A percentile compares a stretch with the other conserved stretches of the same genome.
Evolutionary conservation across 2,888 invertebrate genomes (phyloP).

Genomic region (Pristionchus fissidentatus): DNA sequence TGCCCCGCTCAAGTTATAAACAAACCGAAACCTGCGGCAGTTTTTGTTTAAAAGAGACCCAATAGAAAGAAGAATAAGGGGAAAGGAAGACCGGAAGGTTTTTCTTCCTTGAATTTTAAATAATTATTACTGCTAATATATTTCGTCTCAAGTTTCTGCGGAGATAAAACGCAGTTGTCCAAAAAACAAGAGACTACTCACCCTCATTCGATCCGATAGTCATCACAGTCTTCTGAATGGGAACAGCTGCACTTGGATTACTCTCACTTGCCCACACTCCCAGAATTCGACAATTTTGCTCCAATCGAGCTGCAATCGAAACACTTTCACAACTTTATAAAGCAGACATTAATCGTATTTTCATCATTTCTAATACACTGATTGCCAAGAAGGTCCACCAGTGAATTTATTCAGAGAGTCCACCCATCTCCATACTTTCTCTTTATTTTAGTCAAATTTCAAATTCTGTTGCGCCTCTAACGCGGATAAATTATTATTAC

Average conservation of each 20-base stretch:
- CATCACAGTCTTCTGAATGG: slow-evolving; percentile 19
- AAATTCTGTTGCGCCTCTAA: too few species aligned
- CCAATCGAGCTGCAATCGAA: background rate
- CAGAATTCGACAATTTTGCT: background rate
- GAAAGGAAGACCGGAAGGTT: too few species aligned
- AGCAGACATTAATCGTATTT: background rate
- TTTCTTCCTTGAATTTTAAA: too few species aligned
- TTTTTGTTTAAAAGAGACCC: too few species aligned
- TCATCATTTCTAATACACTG: background rate
- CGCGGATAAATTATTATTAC: background rate
- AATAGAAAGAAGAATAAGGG: too few species aligned
- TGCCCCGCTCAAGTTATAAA: too few species aligned
- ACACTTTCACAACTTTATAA: background rate
- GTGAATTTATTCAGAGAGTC: background rate
- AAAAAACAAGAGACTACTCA: background rate
- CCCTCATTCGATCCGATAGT: background rate
- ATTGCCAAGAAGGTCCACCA: too few species aligned
- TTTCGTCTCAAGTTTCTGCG: too few species aligned
- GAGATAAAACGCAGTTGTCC: too few species aligned
- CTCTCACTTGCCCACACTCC: slow-evolving; percentile 19
- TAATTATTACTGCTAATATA: too few species aligned
- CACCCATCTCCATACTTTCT: background rate
- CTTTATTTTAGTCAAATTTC: background rate
- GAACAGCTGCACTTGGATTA: background rate
- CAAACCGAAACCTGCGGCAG: too few species aligned